Conservation (phyloP, 2,797 vertebrate genomes). For the Leptoclinus maculatus region DNA sequence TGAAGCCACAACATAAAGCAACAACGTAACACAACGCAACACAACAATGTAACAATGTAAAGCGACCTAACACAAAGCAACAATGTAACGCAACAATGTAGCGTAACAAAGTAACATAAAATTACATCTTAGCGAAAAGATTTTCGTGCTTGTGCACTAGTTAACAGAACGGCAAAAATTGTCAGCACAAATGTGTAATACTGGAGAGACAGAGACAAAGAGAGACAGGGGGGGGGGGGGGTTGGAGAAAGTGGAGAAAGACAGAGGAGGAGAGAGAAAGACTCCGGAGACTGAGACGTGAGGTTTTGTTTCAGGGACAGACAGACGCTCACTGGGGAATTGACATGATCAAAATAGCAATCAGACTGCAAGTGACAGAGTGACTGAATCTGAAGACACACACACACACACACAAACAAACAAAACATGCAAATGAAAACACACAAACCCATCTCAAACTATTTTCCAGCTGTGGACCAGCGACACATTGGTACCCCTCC, state of each 20-base stretch:
- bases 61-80: too few species aligned
- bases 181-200: neutral
- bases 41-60: too few species aligned
- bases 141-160: too few species aligned
- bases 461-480: constrained; percentile 19
- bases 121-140: too few species aligned
- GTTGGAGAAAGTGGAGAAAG: too few species aligned
- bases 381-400: constrained; percentile 3
- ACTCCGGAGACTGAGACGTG: constrained; percentile 12
- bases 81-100: too few species aligned
- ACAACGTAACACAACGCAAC: too few species aligned
- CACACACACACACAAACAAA: constrained; percentile 13
- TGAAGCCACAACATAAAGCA: too few species aligned
- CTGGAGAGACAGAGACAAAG: neutral
- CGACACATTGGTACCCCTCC: neutral
- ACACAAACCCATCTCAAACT: neutral
- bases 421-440: constrained; percentile 16
- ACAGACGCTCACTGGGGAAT: constrained; percentile 19
- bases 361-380: constrained; percentile 45
- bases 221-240: neutral
- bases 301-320: constrained; percentile 24
- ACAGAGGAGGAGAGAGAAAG: neutral
- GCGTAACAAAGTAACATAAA: too few species aligned
- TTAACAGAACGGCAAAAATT: too few species aligned
- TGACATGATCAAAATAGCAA: constrained; percentile 50